Evolutionary conservation across 2,797 vertebrate species (phyloP), one percentile per base, ranked within the genome.

Genomic region (Danio aesculapii): DNA sequence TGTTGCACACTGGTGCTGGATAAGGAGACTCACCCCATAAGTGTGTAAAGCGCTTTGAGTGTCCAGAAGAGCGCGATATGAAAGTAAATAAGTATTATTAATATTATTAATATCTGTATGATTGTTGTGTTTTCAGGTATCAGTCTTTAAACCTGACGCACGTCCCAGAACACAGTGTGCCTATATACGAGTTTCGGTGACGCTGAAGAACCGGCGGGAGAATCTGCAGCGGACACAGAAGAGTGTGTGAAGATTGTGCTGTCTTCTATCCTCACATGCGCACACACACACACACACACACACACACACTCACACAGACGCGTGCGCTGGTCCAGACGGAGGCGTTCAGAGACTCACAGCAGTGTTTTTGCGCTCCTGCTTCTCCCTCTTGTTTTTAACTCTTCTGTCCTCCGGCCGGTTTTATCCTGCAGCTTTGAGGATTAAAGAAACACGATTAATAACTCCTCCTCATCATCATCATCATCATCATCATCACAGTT

Each of bases 181-280:
- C 97, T 85, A 98, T 99, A 91, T 99, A 99, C 21, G 97, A 99
- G 86, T 99, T 99, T 88, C 98, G 98, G 94, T 99, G 98, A 99
- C 94, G 89, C 78, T 77, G 70, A 83, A 57, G 86, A 73, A 78
- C 69, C 78, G 77, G 73, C 84, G 81, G 61, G 83, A 85, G 66
- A 87, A 79, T 84, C 71, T 71, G 47, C 75, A 53, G 88, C 61
- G 70, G 67, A 78, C 44, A 46, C 77, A 73, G 41, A 21, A 43
- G 69, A 57, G 72, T 46, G 61, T 70, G 69, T 39, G 49, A 76
- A 58, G 76, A 86, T 75, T 81, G 64, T 9, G 77, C 69, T 19
- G 53, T 76, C 75, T 79, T 81, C 79, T 77, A 59, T 66, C 61
- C 52, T 72, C 59, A 63, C 1, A 7, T n/a, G n/a, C n/a, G n/a